Base-by-base conservation (phyloP, 2,113 vertebrate genomes). In the Platichthys flesus region DNA sequence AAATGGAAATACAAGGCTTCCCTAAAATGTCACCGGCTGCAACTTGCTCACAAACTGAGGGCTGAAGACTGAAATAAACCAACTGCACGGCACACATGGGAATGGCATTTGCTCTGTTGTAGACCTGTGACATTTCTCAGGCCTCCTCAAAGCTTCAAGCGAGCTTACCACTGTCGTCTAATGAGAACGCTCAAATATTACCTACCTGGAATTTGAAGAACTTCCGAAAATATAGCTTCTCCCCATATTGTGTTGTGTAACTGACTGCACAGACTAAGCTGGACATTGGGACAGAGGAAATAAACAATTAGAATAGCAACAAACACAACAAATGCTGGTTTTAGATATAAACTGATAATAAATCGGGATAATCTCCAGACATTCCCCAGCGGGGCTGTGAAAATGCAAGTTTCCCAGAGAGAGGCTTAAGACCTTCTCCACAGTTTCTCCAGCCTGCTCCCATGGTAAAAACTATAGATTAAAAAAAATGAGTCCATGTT, bases 161-260 rank as follows among this genome's bases (percentile, higher is more conserved):
- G 23, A 78, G 26, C 42, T 64, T 0, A 61, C 10, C 23, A 0
- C 69, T 0, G 54, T 6, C 26, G 26, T 67, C 72, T 70, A 66
- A 79, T 31, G 58, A 79, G n/a, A 83, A 37, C 1, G n/a, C 35
- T 58, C 13, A 55, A 42, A 65, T 12, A 47, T 4, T 35, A 42
- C 85, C 85, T 94, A 99, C 98, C 98, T 99, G 98, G 92, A 99
- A 99, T 94, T 99, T 99, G 94, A 99, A 99, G 95, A 99, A 99
- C 88, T 99, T 99, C 75, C 98, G 95, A 92, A 99, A 99, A 90
- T 99, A 99, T 92, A 99, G 96, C 90, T 99, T 99, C 91, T 99
- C 98, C 90, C 97, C 97, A 3, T 91, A 92, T 83, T 99, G 98
- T 0, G 95, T 97, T 78, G 98, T 98, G 67, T 99, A 99, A 89